phyloP scores from a whole-genome alignment of 2,888 invertebrate species.

The Malthinus seriepunctatus region DNA sequence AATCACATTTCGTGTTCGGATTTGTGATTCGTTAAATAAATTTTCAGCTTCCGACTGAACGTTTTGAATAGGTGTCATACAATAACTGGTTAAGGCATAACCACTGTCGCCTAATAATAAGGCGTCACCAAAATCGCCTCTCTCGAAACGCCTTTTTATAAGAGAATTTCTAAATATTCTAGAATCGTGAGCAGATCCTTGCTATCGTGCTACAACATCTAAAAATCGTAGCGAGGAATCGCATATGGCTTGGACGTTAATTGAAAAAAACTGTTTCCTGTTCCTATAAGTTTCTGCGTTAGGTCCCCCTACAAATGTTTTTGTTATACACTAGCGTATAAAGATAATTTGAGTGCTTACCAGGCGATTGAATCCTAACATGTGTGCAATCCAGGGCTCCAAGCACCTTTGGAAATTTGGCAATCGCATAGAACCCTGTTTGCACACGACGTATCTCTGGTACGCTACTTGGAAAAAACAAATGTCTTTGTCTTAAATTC shows the following conservation, averaged over 20 bases:
- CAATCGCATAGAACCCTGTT: neutral
- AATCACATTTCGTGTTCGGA: constrained; percentile 18
- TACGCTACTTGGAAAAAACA: neutral
- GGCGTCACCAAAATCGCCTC: neutral
- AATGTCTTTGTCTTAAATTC: neutral
- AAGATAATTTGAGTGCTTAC: too few species aligned
- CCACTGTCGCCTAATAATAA: constrained; percentile 31
- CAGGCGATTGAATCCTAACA: neutral
- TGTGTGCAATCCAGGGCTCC: neutral
- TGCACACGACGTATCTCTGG: neutral
- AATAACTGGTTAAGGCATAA: constrained; percentile 29
- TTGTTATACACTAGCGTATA: too few species aligned
- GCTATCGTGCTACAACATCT: neutral
- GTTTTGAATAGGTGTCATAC: constrained; percentile 16
- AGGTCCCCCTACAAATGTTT: neutral
- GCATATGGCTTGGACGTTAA: neutral
- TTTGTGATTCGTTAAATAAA: constrained; percentile 18
- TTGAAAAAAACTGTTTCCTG: neutral
- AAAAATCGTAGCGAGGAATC: neutral
- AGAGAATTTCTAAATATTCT: neutral
- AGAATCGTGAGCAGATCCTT: neutral
- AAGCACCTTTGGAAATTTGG: neutral
- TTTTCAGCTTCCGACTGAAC: constrained; percentile 11
- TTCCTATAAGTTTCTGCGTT: neutral
- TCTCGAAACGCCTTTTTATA: neutral